Evolutionary conservation across 1,140 invertebrate species (phyloP).

Genomic region (Drosophila ananassae): DNA sequence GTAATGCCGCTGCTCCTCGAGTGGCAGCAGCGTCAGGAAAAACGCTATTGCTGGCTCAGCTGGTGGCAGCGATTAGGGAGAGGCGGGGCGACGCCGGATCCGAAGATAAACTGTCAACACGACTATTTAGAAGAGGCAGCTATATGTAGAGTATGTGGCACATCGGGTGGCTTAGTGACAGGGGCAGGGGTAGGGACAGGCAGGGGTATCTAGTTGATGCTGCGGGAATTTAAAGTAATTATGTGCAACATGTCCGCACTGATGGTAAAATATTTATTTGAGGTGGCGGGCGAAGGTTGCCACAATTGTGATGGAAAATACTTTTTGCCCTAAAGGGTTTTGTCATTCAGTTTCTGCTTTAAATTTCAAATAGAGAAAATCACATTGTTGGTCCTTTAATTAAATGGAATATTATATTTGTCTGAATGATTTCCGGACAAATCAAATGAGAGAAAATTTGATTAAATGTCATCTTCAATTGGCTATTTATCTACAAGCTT

Average conservation of each 20-base stretch:
- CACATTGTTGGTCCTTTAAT: too few relatives aligned
- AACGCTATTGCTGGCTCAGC: slow-evolving; percentile 39
- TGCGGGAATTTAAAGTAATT: slow-evolving; percentile 2
- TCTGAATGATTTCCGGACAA: background rate
- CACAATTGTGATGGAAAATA: background rate
- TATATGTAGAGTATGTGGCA: background rate
- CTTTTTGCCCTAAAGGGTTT: too few relatives aligned
- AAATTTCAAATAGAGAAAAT: too few relatives aligned
- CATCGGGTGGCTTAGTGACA: background rate
- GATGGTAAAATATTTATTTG: background rate
- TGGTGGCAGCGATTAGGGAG: slow-evolving; percentile 31
- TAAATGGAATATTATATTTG: background rate
- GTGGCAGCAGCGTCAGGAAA: slow-evolving; percentile 54
- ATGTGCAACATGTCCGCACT: background rate
- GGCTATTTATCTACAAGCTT: background rate
- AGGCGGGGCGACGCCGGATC: background rate
- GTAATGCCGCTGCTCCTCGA: slow-evolving; percentile 18
- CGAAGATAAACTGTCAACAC: slow-evolving; percentile 34
- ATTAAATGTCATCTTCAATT: background rate
- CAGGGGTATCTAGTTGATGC: background rate
- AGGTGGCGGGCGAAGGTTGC: background rate
- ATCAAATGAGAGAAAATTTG: background rate
- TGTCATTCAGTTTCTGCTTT: too few relatives aligned
- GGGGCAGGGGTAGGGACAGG: background rate
- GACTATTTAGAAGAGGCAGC: slow-evolving; percentile 12